Evolutionary conservation across 1,140 invertebrate species (phyloP).

Genomic region (Microplitis demolitor): DNA sequence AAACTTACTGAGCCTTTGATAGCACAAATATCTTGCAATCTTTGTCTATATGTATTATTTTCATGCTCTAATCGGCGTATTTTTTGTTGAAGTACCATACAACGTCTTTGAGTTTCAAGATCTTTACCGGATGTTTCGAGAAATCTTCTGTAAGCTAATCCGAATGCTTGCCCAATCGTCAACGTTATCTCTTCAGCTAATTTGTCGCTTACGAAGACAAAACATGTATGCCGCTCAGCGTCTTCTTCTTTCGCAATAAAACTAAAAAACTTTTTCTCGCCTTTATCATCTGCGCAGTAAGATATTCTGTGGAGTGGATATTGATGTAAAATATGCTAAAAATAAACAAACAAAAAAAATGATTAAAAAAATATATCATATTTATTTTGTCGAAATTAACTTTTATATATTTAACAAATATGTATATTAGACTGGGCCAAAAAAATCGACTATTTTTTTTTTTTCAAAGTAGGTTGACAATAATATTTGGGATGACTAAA

Average conservation of each 20-base stretch:
- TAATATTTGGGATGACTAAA: too few species aligned
- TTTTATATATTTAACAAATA: too few species aligned
- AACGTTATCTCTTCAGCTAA: conserved; percentile 95
- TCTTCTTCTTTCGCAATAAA: conserved; percentile 93
- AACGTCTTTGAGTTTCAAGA: conserved; percentile 73
- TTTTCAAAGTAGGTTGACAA: too few species aligned
- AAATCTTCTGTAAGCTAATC: conserved; percentile 90
- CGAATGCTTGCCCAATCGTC: conserved; percentile 96
- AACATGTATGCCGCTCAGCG: conserved; percentile 88
- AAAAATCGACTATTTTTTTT: too few species aligned
- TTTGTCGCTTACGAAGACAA: conserved; percentile 96
- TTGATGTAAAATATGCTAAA: conserved; percentile 80
- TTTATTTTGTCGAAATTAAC: too few species aligned
- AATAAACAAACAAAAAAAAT: conserved; percentile 18
- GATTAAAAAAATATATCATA: not conserved
- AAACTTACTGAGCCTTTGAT: conserved; percentile 56
- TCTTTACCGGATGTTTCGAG: conserved; percentile 79
- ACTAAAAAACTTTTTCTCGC: conserved; percentile 95
- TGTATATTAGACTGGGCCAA: too few species aligned
- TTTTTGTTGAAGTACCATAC: conserved; percentile 74
- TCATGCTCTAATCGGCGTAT: conserved; percentile 75
- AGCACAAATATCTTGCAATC: conserved; percentile 66
- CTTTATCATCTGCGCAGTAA: conserved; percentile 97
- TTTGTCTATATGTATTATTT: conserved; percentile 71
- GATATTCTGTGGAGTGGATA: conserved; percentile 97